A percentile compares a stretch with the other conserved stretches of the same genome.
Evolutionary conservation across 2,888 invertebrate species (phyloP).

Genomic region (Hoplodrina blanda): DNA sequence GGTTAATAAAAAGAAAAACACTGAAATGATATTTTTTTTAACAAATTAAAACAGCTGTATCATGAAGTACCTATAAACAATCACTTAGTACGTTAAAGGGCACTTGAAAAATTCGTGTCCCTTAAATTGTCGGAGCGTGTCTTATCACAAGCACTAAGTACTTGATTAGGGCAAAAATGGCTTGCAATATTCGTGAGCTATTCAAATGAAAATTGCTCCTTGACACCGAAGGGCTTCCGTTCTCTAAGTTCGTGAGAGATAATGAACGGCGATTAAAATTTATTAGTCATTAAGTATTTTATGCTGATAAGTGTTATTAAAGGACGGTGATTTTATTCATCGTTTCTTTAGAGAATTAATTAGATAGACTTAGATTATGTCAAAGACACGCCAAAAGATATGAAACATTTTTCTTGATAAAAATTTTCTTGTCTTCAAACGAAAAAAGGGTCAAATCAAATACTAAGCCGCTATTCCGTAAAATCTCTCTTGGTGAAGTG

Average conservation of each 20-base stretch:
- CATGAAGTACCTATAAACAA: conserved; percentile 56
- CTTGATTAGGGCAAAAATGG: conserved; percentile 76
- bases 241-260: conserved; percentile 27
- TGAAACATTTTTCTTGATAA: background rate
- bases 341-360: background rate
- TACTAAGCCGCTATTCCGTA: too few relatives aligned
- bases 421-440: too few relatives aligned
- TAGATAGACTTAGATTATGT: background rate
- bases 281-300: conserved; percentile 39
- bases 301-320: conserved; percentile 3
- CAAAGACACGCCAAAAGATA: background rate
- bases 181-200: conserved; percentile 62
- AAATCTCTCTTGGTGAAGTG: too few relatives aligned
- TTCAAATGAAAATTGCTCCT: conserved; percentile 54
- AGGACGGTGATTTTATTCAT: background rate
- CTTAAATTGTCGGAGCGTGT: conserved; percentile 76
- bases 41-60: conserved; percentile 29
- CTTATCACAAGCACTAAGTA: conserved; percentile 75
- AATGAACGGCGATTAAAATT: conserved; percentile 49
- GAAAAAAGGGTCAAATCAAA: too few relatives aligned
- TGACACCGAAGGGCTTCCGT: conserved; percentile 46
- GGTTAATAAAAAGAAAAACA: background rate
- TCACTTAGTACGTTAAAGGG: conserved; percentile 60
- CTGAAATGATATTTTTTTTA: background rate
- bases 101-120: conserved; percentile 68